Evolutionary conservation across 1,140 invertebrate species (phyloP).

Genomic region (Palaemon carinicauda): DNA sequence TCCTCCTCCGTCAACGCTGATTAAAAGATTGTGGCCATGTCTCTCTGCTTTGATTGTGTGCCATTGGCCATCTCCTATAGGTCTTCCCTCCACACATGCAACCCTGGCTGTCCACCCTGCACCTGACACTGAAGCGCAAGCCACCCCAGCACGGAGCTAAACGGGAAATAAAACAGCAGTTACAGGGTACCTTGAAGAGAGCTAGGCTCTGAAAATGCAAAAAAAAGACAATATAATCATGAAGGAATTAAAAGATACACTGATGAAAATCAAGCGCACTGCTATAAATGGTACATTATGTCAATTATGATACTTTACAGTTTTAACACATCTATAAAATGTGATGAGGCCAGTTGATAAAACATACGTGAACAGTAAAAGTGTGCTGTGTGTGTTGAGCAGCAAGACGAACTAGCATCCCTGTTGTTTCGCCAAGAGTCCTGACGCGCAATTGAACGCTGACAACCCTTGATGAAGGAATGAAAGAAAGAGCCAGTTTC

Average conservation of each 20-base stretch:
- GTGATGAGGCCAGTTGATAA: too few species aligned
- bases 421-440: neutral
- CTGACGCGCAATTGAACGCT: conserved; percentile 18
- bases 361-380: conserved; percentile 16
- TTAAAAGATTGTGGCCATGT: neutral
- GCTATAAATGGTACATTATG: neutral
- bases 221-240: neutral
- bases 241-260: too few species aligned
- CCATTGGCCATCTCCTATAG: neutral
- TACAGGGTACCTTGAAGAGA: neutral
- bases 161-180: neutral
- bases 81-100: neutral
- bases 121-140: conserved; percentile 15
- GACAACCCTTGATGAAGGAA: conserved; percentile 70
- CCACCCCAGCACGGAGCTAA: conserved; percentile 6
- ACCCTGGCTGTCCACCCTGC: neutral
- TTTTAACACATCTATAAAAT: too few species aligned
- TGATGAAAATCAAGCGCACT: too few species aligned
- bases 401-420: conserved; percentile 9
- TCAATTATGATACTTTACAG: neutral
- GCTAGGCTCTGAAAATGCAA: neutral
- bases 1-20: conserved; percentile 7
- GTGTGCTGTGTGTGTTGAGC: neutral
- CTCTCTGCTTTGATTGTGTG: conserved; percentile 1
- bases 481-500: conserved; percentile 92